phyloP scores from a whole-genome alignment of 2,113 vertebrate species.

The Phaetusa simplex region DNA sequence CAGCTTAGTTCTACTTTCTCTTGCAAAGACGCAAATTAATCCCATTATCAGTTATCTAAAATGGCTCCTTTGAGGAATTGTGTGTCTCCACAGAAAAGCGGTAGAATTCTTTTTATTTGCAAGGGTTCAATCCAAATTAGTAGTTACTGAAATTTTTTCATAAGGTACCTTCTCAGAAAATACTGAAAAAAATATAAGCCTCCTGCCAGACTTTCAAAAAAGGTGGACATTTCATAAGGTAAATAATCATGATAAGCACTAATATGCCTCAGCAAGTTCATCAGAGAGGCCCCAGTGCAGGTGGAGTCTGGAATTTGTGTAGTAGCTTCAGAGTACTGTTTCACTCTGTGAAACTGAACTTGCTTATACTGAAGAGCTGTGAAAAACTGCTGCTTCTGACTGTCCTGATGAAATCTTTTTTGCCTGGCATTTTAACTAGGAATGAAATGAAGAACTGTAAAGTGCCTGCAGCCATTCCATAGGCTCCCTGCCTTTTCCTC shows the following conservation, averaged over 20 bases:
- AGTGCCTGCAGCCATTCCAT: background rate
- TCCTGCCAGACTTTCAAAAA: background rate
- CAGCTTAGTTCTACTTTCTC: background rate
- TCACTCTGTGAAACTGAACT: background rate
- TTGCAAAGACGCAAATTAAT: background rate
- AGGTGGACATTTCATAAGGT: background rate
- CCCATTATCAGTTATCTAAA: background rate
- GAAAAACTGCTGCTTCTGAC: background rate
- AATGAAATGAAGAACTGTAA: background rate
- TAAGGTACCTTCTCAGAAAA: background rate
- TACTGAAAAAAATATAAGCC: background rate
- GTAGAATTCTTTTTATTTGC: background rate
- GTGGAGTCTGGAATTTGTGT: background rate
- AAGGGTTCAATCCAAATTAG: background rate
- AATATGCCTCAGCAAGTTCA: background rate
- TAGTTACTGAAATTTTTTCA: background rate
- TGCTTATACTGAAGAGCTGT: background rate
- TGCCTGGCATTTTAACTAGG: background rate
- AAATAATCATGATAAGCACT: too few relatives aligned
- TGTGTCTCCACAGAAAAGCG: background rate
- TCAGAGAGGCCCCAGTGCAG: background rate
- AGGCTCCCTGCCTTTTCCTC: background rate
- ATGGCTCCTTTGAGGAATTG: background rate
- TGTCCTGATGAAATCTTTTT: background rate
- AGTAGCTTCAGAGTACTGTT: background rate